Base-by-base conservation (phyloP, 2,888 invertebrate genomes). In the Noctua fimbriata region DNA sequence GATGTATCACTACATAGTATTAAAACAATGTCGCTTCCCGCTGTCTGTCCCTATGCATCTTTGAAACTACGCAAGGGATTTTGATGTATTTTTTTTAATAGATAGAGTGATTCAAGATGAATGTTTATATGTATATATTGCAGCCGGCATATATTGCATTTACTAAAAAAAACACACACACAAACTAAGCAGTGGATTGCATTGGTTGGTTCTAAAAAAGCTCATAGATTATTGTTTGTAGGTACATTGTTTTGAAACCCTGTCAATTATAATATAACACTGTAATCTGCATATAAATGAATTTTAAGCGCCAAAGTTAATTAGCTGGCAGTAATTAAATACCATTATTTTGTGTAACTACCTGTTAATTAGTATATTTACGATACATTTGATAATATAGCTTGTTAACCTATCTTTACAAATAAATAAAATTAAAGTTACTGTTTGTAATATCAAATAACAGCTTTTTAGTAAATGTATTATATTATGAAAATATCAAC, bases 201-300 rank as follows among this genome's bases (percentile, higher is more conserved):
- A 60, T 28, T 60, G 6, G 60, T 60, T 10, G 63, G 0, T 63
- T 9, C 60, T 63, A 18, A 18, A 63, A 32, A 21, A 63, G 18
- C 32, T 28, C 28, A 60, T 32, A 63, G 1, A 32, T 16, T 60
- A 28, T 32, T 32, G 32, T 63, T 63, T 21, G 18, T n/a, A n/a
- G n/a, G n/a, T 63, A 66, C 21, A 79, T 69, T 47, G 36, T 69
- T 78, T 69, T 47, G 10, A 6, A 79, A 58, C 24, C 4, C 4
- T 36, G 1, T 55, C 6, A 60, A 60, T 60, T 28, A 28, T 28
- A 60, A 60, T 28, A 28, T 28, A 60, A 60, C 60, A 7, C 28
- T 60, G 0, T 18, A 24, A 49, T 79, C 58, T 47, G 28, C 58
- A 58, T 58, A 12, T 79, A n/a, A 69, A 79, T 78, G 18, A 79